Evolutionary conservation across 2,113 vertebrate species (phyloP).

Genomic region (Pangasianodon gigas): DNA sequence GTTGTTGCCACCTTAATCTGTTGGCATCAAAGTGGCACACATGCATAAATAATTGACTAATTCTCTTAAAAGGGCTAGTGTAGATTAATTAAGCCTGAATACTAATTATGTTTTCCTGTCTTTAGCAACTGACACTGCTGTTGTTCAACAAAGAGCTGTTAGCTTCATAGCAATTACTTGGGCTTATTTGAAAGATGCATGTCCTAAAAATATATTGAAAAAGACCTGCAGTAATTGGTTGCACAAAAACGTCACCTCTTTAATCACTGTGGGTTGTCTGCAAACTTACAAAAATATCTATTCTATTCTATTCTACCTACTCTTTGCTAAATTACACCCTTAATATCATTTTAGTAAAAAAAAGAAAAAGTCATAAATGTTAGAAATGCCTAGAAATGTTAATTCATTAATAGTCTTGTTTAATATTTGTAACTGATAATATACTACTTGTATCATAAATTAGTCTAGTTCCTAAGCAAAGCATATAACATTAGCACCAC

Average conservation of each 20-base stretch:
- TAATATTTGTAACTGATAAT: not conserved
- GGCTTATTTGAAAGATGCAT: constrained; percentile 44
- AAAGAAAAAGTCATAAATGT: not conserved
- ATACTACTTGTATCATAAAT: not conserved
- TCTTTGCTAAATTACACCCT: not conserved
- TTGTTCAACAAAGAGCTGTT: constrained; percentile 76
- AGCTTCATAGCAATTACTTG: constrained; percentile 69
- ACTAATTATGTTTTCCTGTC: constrained; percentile 81
- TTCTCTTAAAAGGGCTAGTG: constrained; percentile 77
- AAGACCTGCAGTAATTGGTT: constrained; percentile 38
- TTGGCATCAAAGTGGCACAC: constrained; percentile 80
- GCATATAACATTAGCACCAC: not conserved
- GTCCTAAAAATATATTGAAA: constrained; percentile 44
- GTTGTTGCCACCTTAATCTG: constrained; percentile 79
- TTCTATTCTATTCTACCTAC: not conserved
- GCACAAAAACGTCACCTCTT: constrained; percentile 18
- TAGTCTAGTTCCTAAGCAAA: not conserved
- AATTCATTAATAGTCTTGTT: not conserved
- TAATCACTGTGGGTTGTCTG: not conserved
- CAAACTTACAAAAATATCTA: not conserved
- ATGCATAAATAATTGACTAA: constrained; percentile 81
- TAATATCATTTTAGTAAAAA: not conserved
- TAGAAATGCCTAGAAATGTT: not conserved
- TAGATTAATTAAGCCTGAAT: constrained; percentile 82
- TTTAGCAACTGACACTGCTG: constrained; percentile 70